Evolutionary conservation across 1,140 invertebrate species (phyloP), one percentile per base, ranked within the genome.

Genomic region (Ceratitis capitata): DNA sequence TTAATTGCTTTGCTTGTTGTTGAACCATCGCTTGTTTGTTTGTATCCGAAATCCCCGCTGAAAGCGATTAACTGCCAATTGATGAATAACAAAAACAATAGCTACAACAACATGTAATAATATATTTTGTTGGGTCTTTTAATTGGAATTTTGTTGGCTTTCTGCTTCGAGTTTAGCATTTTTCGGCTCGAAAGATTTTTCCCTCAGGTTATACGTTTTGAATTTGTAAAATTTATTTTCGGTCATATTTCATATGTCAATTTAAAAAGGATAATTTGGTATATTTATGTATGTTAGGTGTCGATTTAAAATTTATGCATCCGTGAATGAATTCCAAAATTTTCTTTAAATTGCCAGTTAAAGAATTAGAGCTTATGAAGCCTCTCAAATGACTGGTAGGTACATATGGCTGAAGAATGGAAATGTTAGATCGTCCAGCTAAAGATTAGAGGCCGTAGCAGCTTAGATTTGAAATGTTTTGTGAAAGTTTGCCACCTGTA

Each of bases 41-140:
- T 61, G 26, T 61, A 61, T 26, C 58, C 58, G n/a, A 61, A 61
- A 61, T 61, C 26, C n/a, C 3, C 29, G 58, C 58, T 61, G 58
- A 61, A 61, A 61, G 26, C 58, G 58, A 61, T 61, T 61, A 61
- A 61, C 58, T 61, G 58, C 58, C 58, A 61, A 61, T 61, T 61
- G 26, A 29, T 14, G 23, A 56, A n/a, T 9, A 56, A 23, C n/a
- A 29, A 29, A 23, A 16, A 61, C n/a, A 56, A n/a, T 9, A 56
- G 9, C n/a, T 14, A 29, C 58, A 16, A 61, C n/a, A 61, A 61
- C 26, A 61, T 14, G 0, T 26, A 61, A 61, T 16, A 26, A 61
- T 61, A 29, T 61, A 26, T 61, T n/a, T n/a, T 61, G 23, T 61
- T 61, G 58, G 58, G 58, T 29, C 12, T 7, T 26, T 61, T 61